Percentiles rank a stretch among this genome's conserved stretches.
Evolutionary conservation across 2,888 invertebrate genomes (phyloP).

Genomic region (Erynnis tages): DNA sequence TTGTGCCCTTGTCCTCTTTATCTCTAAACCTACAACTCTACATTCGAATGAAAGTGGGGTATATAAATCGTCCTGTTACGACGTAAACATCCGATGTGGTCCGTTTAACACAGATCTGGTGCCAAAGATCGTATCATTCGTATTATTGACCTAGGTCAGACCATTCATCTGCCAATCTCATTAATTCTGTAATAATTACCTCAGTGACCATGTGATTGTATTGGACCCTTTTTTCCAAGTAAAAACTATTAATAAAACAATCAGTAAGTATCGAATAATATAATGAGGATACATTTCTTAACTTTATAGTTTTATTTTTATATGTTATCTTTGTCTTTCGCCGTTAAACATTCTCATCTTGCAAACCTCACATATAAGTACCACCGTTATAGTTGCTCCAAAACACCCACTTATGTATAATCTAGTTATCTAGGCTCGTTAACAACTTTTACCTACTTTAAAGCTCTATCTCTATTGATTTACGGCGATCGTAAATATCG

Average conservation of each 20-base stretch:
- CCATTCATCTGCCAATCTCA: background rate
- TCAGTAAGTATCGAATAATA: too few relatives aligned
- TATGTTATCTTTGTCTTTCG: too few relatives aligned
- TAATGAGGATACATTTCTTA: too few relatives aligned
- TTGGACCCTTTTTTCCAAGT: too few relatives aligned
- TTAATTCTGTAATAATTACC: background rate
- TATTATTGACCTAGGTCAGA: conserved; percentile 62
- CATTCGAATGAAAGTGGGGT: background rate
- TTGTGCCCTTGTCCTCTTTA: background rate
- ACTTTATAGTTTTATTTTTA: too few relatives aligned
- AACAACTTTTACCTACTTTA: conserved; percentile 28
- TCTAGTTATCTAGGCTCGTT: conserved; percentile 5
- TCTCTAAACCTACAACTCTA: background rate
- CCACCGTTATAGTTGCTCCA: too few relatives aligned
- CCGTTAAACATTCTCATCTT: too few relatives aligned
- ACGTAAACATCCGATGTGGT: conserved; percentile 47
- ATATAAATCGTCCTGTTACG: conserved; percentile 40
- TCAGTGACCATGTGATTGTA: too few relatives aligned
- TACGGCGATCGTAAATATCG: conserved; percentile 27
- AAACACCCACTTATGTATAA: background rate
- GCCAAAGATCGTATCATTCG: conserved; percentile 56
- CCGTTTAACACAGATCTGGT: conserved; percentile 47
- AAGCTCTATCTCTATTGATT: conserved; percentile 25
- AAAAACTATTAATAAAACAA: too few relatives aligned
- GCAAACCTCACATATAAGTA: too few relatives aligned